Conservation (phyloP, 35 echinoderm and acorn worm genomes). For the Diadema setosum region DNA sequence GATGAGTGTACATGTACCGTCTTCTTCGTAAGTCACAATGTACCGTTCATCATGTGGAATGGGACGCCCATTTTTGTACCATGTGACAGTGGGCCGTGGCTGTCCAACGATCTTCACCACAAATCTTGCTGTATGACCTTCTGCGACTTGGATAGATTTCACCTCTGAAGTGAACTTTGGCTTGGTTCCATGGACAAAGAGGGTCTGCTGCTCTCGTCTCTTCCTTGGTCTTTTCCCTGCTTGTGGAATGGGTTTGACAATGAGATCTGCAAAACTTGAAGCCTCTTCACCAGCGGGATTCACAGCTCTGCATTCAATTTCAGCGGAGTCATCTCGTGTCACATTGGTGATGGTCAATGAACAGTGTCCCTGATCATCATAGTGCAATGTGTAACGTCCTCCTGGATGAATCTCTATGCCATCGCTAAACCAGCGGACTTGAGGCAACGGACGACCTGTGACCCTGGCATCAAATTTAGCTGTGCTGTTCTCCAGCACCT, state of each 20-base stretch:
- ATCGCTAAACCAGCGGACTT: slow-evolving; percentile 86
- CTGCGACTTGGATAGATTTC: slow-evolving; percentile 45
- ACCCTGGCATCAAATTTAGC: slow-evolving; percentile 92
- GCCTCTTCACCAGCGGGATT: slow-evolving; percentile 72
- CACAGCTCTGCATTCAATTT: slow-evolving; percentile 95
- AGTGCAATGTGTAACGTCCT: slow-evolving; percentile 81
- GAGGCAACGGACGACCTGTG: slow-evolving; percentile 70
- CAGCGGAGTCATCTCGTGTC: slow-evolving; percentile 74
- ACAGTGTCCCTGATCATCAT: slow-evolving; percentile 96
- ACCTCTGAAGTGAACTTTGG: slow-evolving; percentile 76
- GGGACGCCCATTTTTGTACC: slow-evolving; percentile 95
- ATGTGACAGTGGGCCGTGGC: slow-evolving; percentile 84
- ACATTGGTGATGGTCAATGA: slow-evolving; percentile 86
- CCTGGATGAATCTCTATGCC: slow-evolving; percentile 89
- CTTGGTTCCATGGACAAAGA: slow-evolving; percentile 60
- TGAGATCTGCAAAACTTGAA: slow-evolving; percentile 86
- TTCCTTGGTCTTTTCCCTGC: slow-evolving; percentile 34
- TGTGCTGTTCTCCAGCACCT: slow-evolving; percentile 86
- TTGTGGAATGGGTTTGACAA: slow-evolving; percentile 80
- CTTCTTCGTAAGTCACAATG: slow-evolving; percentile 47
- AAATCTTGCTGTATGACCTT: slow-evolving; percentile 70
- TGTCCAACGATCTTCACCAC: slow-evolving; percentile 45
- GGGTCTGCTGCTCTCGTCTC: slow-evolving; percentile 43
- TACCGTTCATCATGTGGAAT: slow-evolving; percentile 49
- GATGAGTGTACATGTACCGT: slow-evolving; percentile 84